A percentile compares a stretch with the other conserved stretches of the same genome.
Conservation (phyloP, 1,140 invertebrate genomes). For the Vanessa tameamea region DNA sequence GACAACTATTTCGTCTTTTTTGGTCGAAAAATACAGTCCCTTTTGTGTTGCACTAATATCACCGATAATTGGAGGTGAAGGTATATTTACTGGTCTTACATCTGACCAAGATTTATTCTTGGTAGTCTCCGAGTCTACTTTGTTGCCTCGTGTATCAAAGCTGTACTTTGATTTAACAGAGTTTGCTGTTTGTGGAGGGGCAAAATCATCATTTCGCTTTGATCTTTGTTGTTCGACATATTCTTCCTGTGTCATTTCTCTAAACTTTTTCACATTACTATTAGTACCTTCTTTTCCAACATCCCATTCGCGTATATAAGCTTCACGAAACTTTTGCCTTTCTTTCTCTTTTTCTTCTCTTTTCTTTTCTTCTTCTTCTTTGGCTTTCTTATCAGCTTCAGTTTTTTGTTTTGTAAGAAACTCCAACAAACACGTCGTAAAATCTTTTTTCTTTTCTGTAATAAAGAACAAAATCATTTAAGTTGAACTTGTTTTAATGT, state of each 20-base stretch:
- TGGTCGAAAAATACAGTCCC: slow-evolving; percentile 67
- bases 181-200: slow-evolving; percentile 64
- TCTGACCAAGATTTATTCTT: slow-evolving; percentile 64
- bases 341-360: slow-evolving; percentile 74
- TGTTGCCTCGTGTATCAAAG: slow-evolving; percentile 65
- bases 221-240: slow-evolving; percentile 88
- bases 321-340: slow-evolving; percentile 77
- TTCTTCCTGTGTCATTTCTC: slow-evolving; percentile 88
- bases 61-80: slow-evolving; percentile 59
- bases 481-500: background rate
- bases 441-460: slow-evolving; percentile 74
- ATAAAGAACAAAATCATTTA: slow-evolving; percentile 31
- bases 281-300: slow-evolving; percentile 82
- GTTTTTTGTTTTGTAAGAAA: slow-evolving; percentile 78
- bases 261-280: slow-evolving; percentile 76
- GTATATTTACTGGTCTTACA: slow-evolving; percentile 58
- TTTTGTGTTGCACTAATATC: slow-evolving; percentile 53
- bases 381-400: slow-evolving; percentile 72
- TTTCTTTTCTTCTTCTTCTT: slow-evolving; percentile 69
- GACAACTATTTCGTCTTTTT: slow-evolving; percentile 46
- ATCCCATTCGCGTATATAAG: slow-evolving; percentile 86
- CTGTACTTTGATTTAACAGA: slow-evolving; percentile 50
- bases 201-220: slow-evolving; percentile 86
- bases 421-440: slow-evolving; percentile 72
- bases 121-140: slow-evolving; percentile 23